These are phyloP conservation scores for Heliopora coerulea DNA, from an alignment of 92 coral and sea anemone species.

Conservation along the genomic window DNA sequence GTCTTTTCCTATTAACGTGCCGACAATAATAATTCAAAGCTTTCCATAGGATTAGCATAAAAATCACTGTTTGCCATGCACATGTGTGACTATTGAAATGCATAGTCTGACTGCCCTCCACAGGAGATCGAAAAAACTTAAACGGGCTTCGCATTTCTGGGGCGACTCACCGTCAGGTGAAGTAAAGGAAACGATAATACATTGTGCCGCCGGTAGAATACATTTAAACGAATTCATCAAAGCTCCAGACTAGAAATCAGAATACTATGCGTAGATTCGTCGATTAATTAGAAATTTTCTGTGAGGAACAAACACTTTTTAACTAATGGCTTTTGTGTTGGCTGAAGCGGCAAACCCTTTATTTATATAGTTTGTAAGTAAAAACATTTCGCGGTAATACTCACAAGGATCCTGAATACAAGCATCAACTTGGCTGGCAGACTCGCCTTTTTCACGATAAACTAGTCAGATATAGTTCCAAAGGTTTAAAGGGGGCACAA, in stretches of 20 bases:
- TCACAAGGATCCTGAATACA: background rate
- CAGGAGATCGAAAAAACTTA: too few species aligned
- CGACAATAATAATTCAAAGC: background rate
- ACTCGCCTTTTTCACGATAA: background rate
- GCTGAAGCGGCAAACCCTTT: slow-evolving; percentile 10
- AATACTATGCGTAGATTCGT: background rate
- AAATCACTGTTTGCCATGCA: background rate
- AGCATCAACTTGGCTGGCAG: too few species aligned
- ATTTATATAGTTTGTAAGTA: background rate
- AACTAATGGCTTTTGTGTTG: slow-evolving; percentile 15
- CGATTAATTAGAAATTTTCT: slow-evolving; percentile 17
- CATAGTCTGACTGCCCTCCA: too few species aligned
- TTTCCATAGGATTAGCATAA: background rate
- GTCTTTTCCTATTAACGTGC: slow-evolving; percentile 8
- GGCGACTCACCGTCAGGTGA: too few species aligned
- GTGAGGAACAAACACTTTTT: slow-evolving; percentile 15
- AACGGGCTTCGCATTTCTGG: too few species aligned
- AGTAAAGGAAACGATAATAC: too few species aligned
- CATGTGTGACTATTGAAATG: too few species aligned
- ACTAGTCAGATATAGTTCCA: too few species aligned
- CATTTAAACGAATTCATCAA: too few species aligned
- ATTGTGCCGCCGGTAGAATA: too few species aligned
- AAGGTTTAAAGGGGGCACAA: too few species aligned
- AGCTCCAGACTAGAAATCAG: background rate
- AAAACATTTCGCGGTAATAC: background rate